These are phyloP conservation scores for Aethes cnicana DNA, from an alignment of 2,888 invertebrate species.

Conservation along the genomic window DNA sequence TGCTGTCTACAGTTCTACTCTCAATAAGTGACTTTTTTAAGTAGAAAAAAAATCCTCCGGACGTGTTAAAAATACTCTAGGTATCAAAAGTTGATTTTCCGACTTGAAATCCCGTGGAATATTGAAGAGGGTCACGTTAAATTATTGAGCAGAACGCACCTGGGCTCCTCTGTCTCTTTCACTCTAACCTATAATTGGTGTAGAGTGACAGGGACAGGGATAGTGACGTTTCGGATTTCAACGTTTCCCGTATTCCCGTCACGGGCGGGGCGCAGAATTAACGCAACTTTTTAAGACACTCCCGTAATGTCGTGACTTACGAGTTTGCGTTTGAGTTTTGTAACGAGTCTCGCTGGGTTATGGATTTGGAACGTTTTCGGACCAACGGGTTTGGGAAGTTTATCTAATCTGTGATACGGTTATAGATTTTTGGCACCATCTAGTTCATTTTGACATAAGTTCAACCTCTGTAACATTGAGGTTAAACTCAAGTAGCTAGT, in stretches of 20 bases:
- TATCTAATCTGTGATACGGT: too few relatives aligned
- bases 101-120: conserved; percentile 17
- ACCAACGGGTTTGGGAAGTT: too few relatives aligned
- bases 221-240: too few relatives aligned
- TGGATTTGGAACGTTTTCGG: not conserved
- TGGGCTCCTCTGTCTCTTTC: not conserved
- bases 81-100: conserved; percentile 27
- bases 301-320: conserved; percentile 12
- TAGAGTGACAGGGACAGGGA: too few relatives aligned
- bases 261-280: conserved; percentile 17
- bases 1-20: too few relatives aligned
- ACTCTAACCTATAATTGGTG: too few relatives aligned
- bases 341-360: not conserved
- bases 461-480: too few relatives aligned
- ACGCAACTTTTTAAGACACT: conserved; percentile 22
- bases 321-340: not conserved
- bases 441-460: too few relatives aligned
- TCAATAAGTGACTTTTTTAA: too few relatives aligned
- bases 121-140: conserved; percentile 20
- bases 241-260: conserved; percentile 25
- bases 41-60: too few relatives aligned
- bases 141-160: conserved; percentile 27
- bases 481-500: too few relatives aligned
- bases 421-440: too few relatives aligned
- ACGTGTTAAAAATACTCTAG: conserved; percentile 12